Percentiles rank a stretch among this genome's conserved stretches.
Evolutionary conservation across 1,140 invertebrate species (phyloP).

Genomic region (Scaptomyza pallida): DNA sequence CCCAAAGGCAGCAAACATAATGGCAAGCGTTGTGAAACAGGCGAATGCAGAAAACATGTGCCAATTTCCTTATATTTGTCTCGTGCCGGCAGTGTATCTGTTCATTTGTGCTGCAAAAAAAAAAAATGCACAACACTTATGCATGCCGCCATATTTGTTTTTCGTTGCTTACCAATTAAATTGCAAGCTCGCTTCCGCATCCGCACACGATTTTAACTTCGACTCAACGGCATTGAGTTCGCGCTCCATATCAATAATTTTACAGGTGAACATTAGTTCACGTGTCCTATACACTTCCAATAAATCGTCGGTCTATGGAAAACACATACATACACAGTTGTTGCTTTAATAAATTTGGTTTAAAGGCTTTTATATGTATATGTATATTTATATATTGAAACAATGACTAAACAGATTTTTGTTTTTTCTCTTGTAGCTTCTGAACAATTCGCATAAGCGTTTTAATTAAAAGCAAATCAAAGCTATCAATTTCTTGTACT

Average conservation of each 20-base stretch:
- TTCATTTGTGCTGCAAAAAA: not conserved
- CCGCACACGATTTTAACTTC: not conserved
- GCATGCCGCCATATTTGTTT: not conserved
- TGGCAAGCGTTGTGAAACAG: not conserved
- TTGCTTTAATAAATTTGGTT: no score
- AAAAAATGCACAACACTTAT: not conserved
- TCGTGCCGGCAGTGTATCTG: not conserved
- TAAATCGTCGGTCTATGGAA: not conserved
- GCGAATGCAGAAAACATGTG: not conserved
- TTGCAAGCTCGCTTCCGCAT: not conserved
- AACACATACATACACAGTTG: no score
- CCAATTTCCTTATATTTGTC: not conserved
- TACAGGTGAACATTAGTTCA: constrained; percentile 11
- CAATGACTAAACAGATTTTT: no score
- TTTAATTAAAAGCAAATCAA: no score
- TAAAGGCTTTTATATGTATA: no score
- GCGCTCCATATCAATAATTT: not conserved
- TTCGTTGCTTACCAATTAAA: constrained; percentile 20
- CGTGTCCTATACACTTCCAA: constrained; percentile 10
- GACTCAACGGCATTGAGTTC: constrained; percentile 1
- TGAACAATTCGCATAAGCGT: no score
- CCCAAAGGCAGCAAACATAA: constrained; percentile 19
- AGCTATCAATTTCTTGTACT: no score
- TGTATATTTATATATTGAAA: no score
- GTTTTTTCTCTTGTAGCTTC: no score